Percentiles rank a stretch among this genome's conserved stretches.
Evolutionary conservation across 2,113 vertebrate genomes (phyloP).

Genomic region (Serranochromis macrocephalus): DNA sequence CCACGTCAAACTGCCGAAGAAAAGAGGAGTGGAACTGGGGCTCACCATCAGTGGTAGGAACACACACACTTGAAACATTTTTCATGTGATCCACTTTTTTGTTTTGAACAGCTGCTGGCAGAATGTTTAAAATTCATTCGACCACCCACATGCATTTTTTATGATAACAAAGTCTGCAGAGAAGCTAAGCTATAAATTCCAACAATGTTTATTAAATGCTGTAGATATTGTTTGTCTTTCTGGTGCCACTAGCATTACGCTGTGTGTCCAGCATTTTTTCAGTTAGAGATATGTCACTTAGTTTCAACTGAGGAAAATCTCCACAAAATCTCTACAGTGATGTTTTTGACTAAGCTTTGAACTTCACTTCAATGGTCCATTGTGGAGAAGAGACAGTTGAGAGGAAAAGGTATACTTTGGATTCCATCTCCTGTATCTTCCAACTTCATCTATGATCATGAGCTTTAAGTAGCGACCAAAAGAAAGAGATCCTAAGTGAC

Average conservation of each 20-base stretch:
- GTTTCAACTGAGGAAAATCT: neutral
- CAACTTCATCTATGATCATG: neutral
- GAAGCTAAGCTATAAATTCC: neutral
- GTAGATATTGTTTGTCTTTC: neutral
- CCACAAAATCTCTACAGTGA: neutral
- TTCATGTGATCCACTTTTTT: neutral
- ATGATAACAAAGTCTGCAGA: neutral
- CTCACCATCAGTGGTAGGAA: slow-evolving; percentile 85
- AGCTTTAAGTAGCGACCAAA: neutral
- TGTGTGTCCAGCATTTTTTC: neutral
- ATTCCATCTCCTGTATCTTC: neutral
- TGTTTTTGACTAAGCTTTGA: neutral
- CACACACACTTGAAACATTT: neutral
- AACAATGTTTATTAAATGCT: neutral
- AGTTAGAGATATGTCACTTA: neutral
- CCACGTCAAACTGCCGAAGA: slow-evolving; percentile 95
- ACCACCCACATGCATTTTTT: neutral
- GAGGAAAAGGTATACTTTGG: neutral
- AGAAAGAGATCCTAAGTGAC: neutral
- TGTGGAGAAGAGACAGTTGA: neutral
- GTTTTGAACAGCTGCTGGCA: neutral
- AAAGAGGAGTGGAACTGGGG: slow-evolving; percentile 92
- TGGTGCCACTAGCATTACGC: neutral
- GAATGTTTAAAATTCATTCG: neutral
- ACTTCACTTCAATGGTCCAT: neutral